These are phyloP conservation scores for Labroides dimidiatus DNA, from an alignment of 2,797 vertebrate species.

Conservation along the genomic window DNA sequence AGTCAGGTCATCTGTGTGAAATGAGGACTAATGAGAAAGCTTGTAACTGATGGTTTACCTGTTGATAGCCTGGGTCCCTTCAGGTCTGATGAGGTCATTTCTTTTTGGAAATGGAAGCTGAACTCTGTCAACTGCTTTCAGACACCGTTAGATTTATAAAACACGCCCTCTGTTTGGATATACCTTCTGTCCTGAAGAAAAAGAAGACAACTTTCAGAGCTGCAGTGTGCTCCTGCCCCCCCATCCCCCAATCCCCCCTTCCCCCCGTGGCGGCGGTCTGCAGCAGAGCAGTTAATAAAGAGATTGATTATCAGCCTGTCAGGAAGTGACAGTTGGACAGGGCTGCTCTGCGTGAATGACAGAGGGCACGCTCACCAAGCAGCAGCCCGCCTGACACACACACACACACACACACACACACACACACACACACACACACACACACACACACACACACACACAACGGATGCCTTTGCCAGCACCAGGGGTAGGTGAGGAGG, in stretches of 20 bases:
- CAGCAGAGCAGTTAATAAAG: constrained; percentile 96
- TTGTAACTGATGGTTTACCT: no score
- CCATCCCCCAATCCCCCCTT: background rate
- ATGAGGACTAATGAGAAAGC: no score
- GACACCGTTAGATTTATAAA: no score
- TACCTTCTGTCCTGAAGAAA: no score
- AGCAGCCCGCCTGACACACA: constrained; percentile 86
- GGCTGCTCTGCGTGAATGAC: constrained; percentile 93
- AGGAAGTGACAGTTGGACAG: constrained; percentile 98
- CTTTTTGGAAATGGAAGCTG: no score
- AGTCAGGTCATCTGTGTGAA: no score
- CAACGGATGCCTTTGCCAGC: constrained; percentile 86
- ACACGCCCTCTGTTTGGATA: no score
- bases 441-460: constrained; percentile 72
- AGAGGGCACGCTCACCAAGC: constrained; percentile 92
- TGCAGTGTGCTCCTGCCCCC: background rate
- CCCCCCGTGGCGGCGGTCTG: constrained; percentile 77
- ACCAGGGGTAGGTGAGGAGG: constrained; percentile 66
- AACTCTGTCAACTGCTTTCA: no score
- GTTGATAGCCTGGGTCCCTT: no score
- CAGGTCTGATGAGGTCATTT: no score
- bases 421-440: constrained; percentile 79
- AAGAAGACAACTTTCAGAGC: constrained; percentile 1
- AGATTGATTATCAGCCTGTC: constrained; percentile 97
- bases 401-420: constrained; percentile 71